Percentiles rank a stretch among this genome's conserved stretches.
phyloP scores from a whole-genome alignment of 2,888 invertebrate species.

The Cheilosia urbana region DNA sequence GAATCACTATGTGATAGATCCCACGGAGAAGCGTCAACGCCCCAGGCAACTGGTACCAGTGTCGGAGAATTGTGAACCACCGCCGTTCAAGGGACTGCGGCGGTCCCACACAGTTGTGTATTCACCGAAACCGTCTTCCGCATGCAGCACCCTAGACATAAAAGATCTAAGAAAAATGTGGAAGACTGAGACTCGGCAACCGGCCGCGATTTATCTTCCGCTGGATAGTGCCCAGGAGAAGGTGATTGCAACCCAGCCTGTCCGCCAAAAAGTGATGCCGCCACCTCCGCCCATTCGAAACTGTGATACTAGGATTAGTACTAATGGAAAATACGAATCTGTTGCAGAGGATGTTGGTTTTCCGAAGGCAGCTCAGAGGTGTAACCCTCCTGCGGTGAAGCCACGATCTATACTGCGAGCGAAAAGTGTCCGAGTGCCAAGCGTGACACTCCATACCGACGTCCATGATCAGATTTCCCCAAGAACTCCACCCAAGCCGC shows the following conservation, averaged over 20 bases:
- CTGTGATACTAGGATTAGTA: constrained; percentile 79
- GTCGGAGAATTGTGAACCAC: constrained; percentile 73
- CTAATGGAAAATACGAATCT: constrained; percentile 61
- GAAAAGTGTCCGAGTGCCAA: constrained; percentile 78
- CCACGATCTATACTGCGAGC: constrained; percentile 79
- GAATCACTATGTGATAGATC: constrained; percentile 81
- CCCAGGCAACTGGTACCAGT: constrained; percentile 81
- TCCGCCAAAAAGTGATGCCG: constrained; percentile 75
- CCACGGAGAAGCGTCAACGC: constrained; percentile 79
- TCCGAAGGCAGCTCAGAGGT: constrained; percentile 47
- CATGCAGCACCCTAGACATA: constrained; percentile 77
- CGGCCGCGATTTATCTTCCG: constrained; percentile 18
- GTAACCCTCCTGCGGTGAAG: constrained; percentile 75
- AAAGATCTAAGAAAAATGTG: constrained; percentile 77
- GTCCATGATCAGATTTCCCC: constrained; percentile 46
- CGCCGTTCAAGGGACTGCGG: constrained; percentile 79
- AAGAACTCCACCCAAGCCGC: constrained; percentile 73
- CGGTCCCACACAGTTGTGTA: constrained; percentile 83
- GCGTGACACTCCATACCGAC: constrained; percentile 44
- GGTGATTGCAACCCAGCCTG: constrained; percentile 59
- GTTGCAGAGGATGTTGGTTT: constrained; percentile 12
- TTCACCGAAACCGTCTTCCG: constrained; percentile 76
- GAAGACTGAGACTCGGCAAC: constrained; percentile 73
- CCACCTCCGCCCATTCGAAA: constrained; percentile 78
- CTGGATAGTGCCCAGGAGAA: constrained; percentile 44